Evolutionary conservation across 2,113 vertebrate genomes (phyloP), one percentile per base, ranked within the genome.

Genomic region (Boulengeromyrus knoepffleri): DNA sequence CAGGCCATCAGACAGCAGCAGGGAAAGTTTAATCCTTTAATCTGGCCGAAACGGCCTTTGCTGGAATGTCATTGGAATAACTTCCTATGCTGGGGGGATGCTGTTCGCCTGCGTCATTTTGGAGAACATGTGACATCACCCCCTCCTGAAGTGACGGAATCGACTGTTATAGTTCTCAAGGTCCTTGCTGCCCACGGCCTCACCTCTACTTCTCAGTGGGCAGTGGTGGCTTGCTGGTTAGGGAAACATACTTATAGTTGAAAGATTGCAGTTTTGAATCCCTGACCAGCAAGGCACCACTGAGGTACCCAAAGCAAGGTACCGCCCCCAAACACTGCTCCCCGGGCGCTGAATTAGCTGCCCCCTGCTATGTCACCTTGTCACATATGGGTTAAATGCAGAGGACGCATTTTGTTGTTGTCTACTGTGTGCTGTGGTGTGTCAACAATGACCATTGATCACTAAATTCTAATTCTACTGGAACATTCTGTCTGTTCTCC

Each of bases 11-110:
- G 36, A 46, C 83, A 85, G 9, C 45, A 45, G 24, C 45, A 13
- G 45, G 83, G 19, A n/a, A n/a, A 47, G 21, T 85, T 21, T 17
- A 92, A 94, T 94, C 92, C 89, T 66, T 93, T 93, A 94, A 94
- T 91, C 93, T 90, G 89, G 66, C 46, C 53, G 93, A 93, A 92
- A 89, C 89, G 13, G 36, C 31, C 31, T 39, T 80, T 42, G 31
- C 74, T 80, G 36, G 13, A 80, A 80, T 80, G 74, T 80, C 36
- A 42, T 42, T 80, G 74, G 74, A 42, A 13, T 42, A 39, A 36
- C 36, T 80, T 80, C 74, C 36, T 42, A 36, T 80, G 5, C 13
- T 42, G 31, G 15, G 36, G 74, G 74, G 74, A 80, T 39, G 74
- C 74, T 80, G 74, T 80, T 80, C 17, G 13, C 74, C 15, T 80